Evolutionary conservation across 2,888 invertebrate species (phyloP).

Genomic region (Invenusta paracnida): DNA sequence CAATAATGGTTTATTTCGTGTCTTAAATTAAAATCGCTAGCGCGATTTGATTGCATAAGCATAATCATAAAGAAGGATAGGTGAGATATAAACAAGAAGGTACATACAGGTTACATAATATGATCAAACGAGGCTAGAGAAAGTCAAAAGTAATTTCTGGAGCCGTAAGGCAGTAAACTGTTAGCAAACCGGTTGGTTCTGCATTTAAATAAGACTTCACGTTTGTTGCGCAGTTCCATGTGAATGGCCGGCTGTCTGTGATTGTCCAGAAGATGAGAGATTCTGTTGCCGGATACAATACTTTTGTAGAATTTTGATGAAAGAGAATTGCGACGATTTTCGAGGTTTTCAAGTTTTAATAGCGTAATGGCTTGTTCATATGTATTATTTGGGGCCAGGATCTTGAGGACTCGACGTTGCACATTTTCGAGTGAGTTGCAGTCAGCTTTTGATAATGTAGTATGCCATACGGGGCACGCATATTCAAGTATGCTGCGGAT

Average conservation of each 20-base stretch:
- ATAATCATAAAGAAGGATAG: neutral
- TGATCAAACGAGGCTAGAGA: neutral
- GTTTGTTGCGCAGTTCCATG: constrained; percentile 21
- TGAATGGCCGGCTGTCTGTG: constrained; percentile 29
- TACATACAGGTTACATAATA: neutral
- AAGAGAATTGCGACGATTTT: constrained; percentile 29
- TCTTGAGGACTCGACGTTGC: constrained; percentile 23
- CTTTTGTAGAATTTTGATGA: constrained; percentile 26
- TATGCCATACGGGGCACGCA: constrained; percentile 20
- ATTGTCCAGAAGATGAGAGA: constrained; percentile 29
- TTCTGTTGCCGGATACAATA: constrained; percentile 27
- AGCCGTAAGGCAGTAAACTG: neutral
- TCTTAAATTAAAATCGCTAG: neutral
- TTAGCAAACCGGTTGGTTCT: constrained; percentile 26
- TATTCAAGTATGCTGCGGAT: constrained; percentile 26
- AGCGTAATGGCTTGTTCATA: constrained; percentile 14
- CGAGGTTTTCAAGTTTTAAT: constrained; percentile 23
- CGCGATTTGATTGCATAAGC: neutral
- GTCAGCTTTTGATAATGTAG: constrained; percentile 25
- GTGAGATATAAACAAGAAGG: neutral
- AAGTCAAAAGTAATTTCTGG: neutral
- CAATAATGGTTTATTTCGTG: neutral
- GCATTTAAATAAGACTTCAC: constrained; percentile 26
- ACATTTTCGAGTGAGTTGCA: constrained; percentile 29
- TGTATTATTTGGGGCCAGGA: constrained; percentile 29